Base-by-base conservation (phyloP, 2,888 invertebrate genomes). In the Xylocampa areola region DNA sequence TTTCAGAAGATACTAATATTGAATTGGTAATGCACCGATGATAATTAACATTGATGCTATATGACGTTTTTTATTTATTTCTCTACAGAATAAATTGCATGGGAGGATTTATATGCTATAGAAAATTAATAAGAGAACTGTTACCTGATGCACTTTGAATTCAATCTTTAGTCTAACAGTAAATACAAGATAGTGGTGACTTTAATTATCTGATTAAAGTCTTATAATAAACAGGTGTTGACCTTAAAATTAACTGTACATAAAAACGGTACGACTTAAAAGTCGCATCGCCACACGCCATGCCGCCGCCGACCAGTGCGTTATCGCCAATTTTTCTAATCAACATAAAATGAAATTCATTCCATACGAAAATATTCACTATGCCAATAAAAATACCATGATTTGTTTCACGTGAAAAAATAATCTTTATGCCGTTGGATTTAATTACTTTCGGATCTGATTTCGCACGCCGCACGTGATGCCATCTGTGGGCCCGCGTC, bases 311-410 rank as follows among this genome's bases (percentile, higher is more conserved):
- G n/a, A n/a, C n/a, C 25, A 52, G 40, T 39, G 13, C 29, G 60
- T 33, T 65, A 45, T 76, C 67, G 41, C 14, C 44, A 70, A 49
- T 74, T 70, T 65, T 77, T 78, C 53, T 75, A 84, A 86, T 87
- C 85, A 88, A 82, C 87, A 88, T 87, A 87, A 89, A 72, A 77
- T 65, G 77, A 81, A 85, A 81, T 80, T 71, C 78, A 82, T 84
- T 80, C 68, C 73, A 68, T 59, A 53, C 52, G 47, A 79, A 76
- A 79, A 75, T 79, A 84, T 86, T 82, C 74, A 70, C 67, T 62
- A 82, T 62, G 78, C 76, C 73, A 86, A 86, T 83, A 87, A 86
- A 82, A 79, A 76, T 78, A 76, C 67, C 79, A 89, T 77, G 87
- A 81, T 88, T 81, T 72, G 84, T 86, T 91, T 81, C 77, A 84